Base-by-base conservation (phyloP, 2,797 vertebrate genomes). In the Leucoraja ocellata region DNA sequence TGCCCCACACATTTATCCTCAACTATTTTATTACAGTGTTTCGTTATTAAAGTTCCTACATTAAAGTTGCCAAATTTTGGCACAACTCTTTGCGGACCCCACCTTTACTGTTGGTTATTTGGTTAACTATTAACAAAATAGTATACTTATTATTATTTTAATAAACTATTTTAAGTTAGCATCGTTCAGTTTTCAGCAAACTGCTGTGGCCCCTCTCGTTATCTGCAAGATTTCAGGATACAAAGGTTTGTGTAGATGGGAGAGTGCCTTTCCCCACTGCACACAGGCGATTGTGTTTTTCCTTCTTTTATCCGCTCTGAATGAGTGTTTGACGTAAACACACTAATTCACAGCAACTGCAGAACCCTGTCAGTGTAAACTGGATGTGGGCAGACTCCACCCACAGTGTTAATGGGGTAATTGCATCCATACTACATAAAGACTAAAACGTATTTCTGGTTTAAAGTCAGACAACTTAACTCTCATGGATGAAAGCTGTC, bases 361-460 rank as follows among this genome's bases (percentile, higher is more conserved):
- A 91, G 54, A 84, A 84, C 14, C 65, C 21, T 73, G 65, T 54
- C 46, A 91, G 68, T 36, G 46, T 73, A 39, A 91, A 91, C 36
- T 74, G 63, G 68, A 91, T 74, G 11, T 73, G 54, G 36, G 73
- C 36, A 46, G 68, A 54, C 68, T 73, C 68, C 88, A 91, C 68
- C 36, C 68, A 91, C 23, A 21, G 14, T 46, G 23, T 3, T 74
- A 74, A 91, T 91, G 25, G 36, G 11, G 36, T 90, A 91, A 73
- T 73, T 91, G 68, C 25, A 46, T 21, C 88, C 88, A 74, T 46
- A 91, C 74, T 74, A 65, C 83, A 32, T 14, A 83, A 91, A 91
- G 68, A 74, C 88, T 46, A 28, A 91, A 91, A 91, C 39, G 16
- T 91, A 91, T 25, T 91, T 91, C 65, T 68, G 88, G 88, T 91